A percentile compares a stretch with the other conserved stretches of the same genome.
Conservation (phyloP, 2,888 invertebrate species). For the Lapara coniferarum region DNA sequence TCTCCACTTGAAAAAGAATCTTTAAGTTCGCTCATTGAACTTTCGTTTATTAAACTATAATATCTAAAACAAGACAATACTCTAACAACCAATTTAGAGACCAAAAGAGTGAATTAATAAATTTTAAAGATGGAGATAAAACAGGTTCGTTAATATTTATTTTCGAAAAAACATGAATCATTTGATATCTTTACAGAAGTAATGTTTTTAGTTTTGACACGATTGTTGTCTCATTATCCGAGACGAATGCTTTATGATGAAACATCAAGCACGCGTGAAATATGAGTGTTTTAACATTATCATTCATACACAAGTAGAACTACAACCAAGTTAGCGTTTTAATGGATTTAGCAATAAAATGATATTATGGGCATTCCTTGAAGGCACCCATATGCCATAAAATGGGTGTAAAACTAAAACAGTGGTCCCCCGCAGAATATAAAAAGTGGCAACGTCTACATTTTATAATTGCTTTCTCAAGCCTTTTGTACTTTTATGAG, state of each 20-base stretch:
- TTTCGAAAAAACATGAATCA: background rate
- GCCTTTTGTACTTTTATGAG: conserved; percentile 29
- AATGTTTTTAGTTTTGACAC: background rate
- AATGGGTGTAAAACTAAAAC: conserved; percentile 45
- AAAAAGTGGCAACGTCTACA: conserved; percentile 50
- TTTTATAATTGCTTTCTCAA: conserved; percentile 35
- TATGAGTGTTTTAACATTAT: conserved; percentile 9
- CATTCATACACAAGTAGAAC: background rate
- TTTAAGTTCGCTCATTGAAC: background rate
- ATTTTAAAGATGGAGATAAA: too few relatives aligned
- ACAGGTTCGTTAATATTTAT: background rate
- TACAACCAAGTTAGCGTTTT: conserved; percentile 6
- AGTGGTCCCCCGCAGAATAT: conserved; percentile 52
- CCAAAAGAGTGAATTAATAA: too few relatives aligned
- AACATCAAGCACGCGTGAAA: background rate
- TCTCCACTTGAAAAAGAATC: background rate
- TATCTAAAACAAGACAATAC: too few relatives aligned
- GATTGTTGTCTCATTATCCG: background rate
- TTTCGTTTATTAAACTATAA: background rate
- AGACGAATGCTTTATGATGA: conserved; percentile 9
- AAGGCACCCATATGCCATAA: conserved; percentile 38
- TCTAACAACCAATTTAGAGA: too few relatives aligned
- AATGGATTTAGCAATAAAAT: conserved; percentile 24
- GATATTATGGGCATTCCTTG: conserved; percentile 20
- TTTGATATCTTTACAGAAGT: background rate